Evolutionary conservation across 2,888 invertebrate genomes (phyloP).

Genomic region (Orthonevra nobilis): DNA sequence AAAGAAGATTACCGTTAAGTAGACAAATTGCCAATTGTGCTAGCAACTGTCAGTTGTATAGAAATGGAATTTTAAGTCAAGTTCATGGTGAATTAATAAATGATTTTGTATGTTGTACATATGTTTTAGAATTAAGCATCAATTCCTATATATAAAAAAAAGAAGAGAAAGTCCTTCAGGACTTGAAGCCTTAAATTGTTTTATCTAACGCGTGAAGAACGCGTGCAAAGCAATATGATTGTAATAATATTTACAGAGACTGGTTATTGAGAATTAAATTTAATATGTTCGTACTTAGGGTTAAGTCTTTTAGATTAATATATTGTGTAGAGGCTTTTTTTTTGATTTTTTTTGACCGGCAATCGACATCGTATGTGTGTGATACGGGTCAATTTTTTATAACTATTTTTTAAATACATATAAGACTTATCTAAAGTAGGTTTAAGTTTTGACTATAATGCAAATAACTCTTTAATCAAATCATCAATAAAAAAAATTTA

Average conservation of each 20-base stretch:
- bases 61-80: conserved; percentile 40
- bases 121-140: conserved; percentile 39
- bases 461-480: conserved; percentile 17
- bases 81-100: conserved; percentile 39
- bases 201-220: background rate
- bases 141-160: no score
- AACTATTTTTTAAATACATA: background rate
- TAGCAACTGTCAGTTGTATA: conserved; percentile 2
- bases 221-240: conserved; percentile 13
- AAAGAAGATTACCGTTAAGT: conserved; percentile 21
- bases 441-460: background rate
- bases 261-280: conserved; percentile 27
- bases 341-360: conserved; percentile 8
- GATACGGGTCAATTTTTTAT: background rate
- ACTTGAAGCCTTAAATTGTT: background rate
- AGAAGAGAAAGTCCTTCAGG: conserved; percentile 34
- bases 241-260: conserved; percentile 35
- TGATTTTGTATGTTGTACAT: conserved; percentile 65
- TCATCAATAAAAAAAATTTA: conserved; percentile 36
- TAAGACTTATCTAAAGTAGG: background rate
- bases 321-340: conserved; percentile 53
- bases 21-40: conserved; percentile 19
- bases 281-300: background rate
- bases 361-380: background rate
- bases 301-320: conserved; percentile 8